Base-by-base conservation (phyloP, 2,888 invertebrate genomes). In the Caenorhabditis sp. region DNA sequence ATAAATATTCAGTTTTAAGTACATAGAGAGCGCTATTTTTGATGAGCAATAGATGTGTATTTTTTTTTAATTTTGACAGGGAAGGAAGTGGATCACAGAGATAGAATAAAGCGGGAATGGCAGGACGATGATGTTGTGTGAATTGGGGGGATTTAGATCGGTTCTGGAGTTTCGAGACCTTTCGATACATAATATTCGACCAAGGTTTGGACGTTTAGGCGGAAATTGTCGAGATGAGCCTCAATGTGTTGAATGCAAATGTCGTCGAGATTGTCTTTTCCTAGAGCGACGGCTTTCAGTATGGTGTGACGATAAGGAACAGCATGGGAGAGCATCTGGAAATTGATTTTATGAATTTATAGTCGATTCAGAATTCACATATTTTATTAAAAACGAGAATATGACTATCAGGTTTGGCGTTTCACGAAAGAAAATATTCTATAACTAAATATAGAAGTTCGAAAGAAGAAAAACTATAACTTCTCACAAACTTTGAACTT, bases 261-360 rank as follows among this genome's bases (percentile, higher is more conserved):
- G 10, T 85, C 85, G 38, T 87, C 87, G 49, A 84, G 71, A 4
- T 83, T 85, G 4, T 85, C 86, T 50, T 84, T 67, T 12, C 85
- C 85, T 59, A 83, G 77, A 17, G 87, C 85, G 1, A 87, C 84
- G 1, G 85, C 83, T 64, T 85, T 84, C 53, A 87, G 72, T 23
- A 87, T 77, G 1, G 78, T 78, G 17, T 76, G 78, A 21, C 87
- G 83, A 54, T 83, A 87, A 8, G 87, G 87, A 1, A 85, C 87
- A 0, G 87, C 87, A 63, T 80, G 79, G 1, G 84, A 70, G 2
- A 87, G 82, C 17, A 85, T 71, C 85, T 85, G 61, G 43, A 82
- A 63, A 57, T 36, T 59, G 3, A 10, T n/a, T n/a, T n/a, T n/a
- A n/a, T n/a, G n/a, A n/a, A n/a, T n/a, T n/a, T n/a, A n/a, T n/a